phyloP scores from a whole-genome alignment of 2,888 invertebrate species.

The Sylvicola cinctus region DNA sequence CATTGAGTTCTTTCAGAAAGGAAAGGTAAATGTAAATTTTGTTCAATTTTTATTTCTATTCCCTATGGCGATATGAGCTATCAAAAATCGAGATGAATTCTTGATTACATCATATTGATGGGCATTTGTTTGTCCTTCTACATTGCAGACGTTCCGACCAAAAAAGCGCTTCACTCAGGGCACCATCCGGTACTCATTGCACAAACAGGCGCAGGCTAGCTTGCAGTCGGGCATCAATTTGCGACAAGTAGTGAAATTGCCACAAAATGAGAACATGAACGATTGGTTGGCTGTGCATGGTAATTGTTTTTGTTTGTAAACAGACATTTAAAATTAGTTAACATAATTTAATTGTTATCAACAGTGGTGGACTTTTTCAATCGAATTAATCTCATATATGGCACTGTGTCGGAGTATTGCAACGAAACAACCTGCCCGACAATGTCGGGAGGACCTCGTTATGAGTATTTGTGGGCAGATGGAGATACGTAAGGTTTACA shows the following conservation, averaged over 20 bases:
- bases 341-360: constrained; percentile 13
- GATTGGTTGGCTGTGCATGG: constrained; percentile 91
- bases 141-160: constrained; percentile 64
- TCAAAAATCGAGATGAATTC: background rate
- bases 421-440: constrained; percentile 66
- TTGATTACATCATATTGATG: background rate
- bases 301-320: constrained; percentile 18
- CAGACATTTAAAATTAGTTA: constrained; percentile 1
- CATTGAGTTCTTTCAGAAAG: constrained; percentile 58
- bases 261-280: constrained; percentile 62
- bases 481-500: constrained; percentile 35
- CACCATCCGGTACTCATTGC: constrained; percentile 65
- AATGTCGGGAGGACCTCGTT: constrained; percentile 76
- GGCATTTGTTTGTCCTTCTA: constrained; percentile 2
- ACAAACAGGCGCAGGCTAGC: constrained; percentile 81
- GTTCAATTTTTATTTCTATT: constrained; percentile 1
- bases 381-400: constrained; percentile 79
- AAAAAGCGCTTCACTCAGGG: constrained; percentile 76
- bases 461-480: constrained; percentile 84
- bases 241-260: constrained; percentile 57
- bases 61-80: background rate
- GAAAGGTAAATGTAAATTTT: constrained; percentile 35
- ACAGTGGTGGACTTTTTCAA: constrained; percentile 87
- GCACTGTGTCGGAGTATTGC: constrained; percentile 71
- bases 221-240: constrained; percentile 77